Evolutionary conservation across 2,797 vertebrate genomes (phyloP).

Genomic region (Aratinga solstitialis): DNA sequence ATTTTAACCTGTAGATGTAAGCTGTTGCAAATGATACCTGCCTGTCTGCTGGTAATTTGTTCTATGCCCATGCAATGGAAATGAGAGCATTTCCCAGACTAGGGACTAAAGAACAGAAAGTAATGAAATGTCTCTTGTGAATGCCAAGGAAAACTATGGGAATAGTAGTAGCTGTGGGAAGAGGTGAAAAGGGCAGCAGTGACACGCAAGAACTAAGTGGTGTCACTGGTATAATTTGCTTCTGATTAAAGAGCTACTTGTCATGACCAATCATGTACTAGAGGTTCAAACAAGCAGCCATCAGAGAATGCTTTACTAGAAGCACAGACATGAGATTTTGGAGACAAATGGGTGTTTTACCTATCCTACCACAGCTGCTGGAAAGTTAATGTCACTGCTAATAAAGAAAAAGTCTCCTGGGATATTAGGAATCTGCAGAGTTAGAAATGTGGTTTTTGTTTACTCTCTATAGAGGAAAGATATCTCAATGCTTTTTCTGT

Average conservation of each 20-base stretch:
- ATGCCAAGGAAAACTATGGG: neutral
- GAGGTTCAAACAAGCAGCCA: neutral
- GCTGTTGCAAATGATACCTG: neutral
- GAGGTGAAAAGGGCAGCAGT: neutral
- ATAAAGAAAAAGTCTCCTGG: neutral
- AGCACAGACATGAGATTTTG: neutral
- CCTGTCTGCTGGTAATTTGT: neutral
- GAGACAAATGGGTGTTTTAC: neutral
- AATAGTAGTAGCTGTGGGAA: neutral
- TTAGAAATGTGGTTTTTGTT: neutral
- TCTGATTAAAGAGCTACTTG: neutral
- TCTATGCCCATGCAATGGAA: neutral
- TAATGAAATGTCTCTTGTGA: accelerated
- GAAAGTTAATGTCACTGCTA: neutral
- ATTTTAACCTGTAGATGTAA: neutral
- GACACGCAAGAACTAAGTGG: neutral
- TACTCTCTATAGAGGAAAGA: neutral
- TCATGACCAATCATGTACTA: neutral
- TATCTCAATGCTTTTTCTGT: neutral
- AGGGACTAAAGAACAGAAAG: neutral
- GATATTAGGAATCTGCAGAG: neutral
- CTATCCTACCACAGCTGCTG: neutral
- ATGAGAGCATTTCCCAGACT: neutral
- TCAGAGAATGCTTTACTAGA: neutral
- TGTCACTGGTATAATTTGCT: neutral